Base-by-base conservation (phyloP, 2,113 vertebrate genomes). In the Motacilla alba region DNA sequence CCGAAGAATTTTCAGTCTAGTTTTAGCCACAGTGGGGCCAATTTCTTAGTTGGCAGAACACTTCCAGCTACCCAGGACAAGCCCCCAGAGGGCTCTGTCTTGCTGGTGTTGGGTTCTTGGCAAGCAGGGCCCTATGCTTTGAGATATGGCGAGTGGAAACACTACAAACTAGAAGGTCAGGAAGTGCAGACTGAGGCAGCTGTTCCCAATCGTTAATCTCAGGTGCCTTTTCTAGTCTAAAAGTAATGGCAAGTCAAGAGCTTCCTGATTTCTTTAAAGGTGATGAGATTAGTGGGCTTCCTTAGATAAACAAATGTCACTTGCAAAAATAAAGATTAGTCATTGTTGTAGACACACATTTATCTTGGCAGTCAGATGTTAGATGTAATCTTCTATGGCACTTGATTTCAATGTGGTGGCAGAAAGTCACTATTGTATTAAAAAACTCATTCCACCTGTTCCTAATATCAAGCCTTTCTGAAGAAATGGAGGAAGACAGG, bases 91-190 rank as follows among this genome's bases (percentile, higher is more conserved):
- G 50, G 15, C 13, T 73, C 30, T 59, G 30, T 37, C 39, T 93
- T 81, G 43, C 22, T n/a, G 24, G 24, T 85, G 8, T 12, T 80
- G 35, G 41, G 22, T 22, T 77, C 78, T 59, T 47, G 52, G 67
- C 46, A 66, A 79, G 13, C 0, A 0, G 22, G 15, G 8, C 35
- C 74, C 10, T 55, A 5, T 0, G 6, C 52, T 82, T 76, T 52
- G 16, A 52, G 58, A 55, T 2, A 5, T 0, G 1, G 30, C 15
- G 39, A 73, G 35, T 70, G 24, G 41, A 79, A 74, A 31, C 30
- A 28, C 10, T 66, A 2, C 35, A 8, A 73, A 17, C 31, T 78
- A 28, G n/a, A 73, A 90, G 30, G 27, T 75, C 47, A 75, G 62
- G 46, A 52, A 74, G 12, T 70, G n/a, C 82, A 80, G 24, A 23